Evolutionary conservation across 2,113 vertebrate species (phyloP).

Genomic region (Vireo altiloquus): DNA sequence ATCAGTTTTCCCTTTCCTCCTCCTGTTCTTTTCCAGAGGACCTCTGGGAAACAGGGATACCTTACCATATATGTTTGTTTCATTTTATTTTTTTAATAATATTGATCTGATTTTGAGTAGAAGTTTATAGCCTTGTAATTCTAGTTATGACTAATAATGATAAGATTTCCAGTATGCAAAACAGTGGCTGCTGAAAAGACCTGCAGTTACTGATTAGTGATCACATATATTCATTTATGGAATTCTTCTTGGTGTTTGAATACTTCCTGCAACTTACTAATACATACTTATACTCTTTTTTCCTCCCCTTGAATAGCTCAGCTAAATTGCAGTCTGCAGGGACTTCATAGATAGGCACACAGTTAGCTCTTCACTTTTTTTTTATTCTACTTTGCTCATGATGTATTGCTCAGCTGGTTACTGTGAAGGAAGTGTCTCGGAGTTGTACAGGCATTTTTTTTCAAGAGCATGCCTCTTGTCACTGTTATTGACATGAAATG

Average conservation of each 20-base stretch:
- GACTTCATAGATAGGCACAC: neutral
- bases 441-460: neutral
- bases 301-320: neutral
- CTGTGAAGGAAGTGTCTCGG: neutral
- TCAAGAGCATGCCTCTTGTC: neutral
- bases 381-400: neutral
- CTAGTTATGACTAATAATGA: neutral
- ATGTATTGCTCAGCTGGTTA: neutral
- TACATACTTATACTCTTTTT: neutral
- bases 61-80: neutral
- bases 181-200: neutral
- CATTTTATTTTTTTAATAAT: neutral
- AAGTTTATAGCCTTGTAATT: neutral
- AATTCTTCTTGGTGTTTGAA: neutral
- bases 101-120: neutral
- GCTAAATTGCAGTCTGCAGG: neutral
- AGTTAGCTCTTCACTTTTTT: neutral
- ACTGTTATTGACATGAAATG: neutral
- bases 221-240: neutral
- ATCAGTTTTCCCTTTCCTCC: neutral
- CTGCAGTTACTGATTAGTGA: neutral
- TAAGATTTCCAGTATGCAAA: neutral
- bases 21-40: neutral
- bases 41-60: neutral
- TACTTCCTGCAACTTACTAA: neutral